phyloP scores from a whole-genome alignment of 1,140 invertebrate genomes.

The Drosophila arizonae region DNA sequence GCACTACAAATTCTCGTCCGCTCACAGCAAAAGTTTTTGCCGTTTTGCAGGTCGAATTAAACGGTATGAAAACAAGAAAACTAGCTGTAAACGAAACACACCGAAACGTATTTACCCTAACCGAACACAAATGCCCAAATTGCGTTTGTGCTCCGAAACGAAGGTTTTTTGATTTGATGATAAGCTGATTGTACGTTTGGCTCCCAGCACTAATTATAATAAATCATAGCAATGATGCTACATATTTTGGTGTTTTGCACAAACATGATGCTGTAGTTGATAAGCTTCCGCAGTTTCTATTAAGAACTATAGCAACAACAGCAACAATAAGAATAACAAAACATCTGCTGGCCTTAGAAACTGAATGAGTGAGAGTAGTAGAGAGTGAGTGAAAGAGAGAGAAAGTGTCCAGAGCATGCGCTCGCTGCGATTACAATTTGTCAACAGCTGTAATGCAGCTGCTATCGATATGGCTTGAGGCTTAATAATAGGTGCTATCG shows the following conservation, averaged over 20 bases:
- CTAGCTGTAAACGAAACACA: not conserved
- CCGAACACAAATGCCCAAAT: not conserved
- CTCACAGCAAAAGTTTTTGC: constrained; percentile 31
- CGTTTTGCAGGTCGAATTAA: constrained; percentile 28
- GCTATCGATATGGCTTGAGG: not conserved
- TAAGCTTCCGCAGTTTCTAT: constrained; percentile 1
- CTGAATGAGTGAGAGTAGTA: not conserved
- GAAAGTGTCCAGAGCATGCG: constrained; percentile 29
- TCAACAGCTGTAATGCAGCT: constrained; percentile 27
- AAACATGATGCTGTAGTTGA: constrained; percentile 15
- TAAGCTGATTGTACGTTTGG: not conserved
- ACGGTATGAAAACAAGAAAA: constrained; percentile 35
- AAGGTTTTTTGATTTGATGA: not conserved
- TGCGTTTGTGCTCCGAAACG: not conserved
- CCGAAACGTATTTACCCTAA: constrained; percentile 22
- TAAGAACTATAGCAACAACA: not conserved
- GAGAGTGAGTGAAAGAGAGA: constrained; percentile 1
- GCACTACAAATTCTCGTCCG: constrained; percentile 21
- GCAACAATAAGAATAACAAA: constrained; percentile 2
- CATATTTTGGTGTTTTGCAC: constrained; percentile 1
- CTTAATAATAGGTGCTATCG: too few relatives aligned
- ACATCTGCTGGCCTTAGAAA: constrained; percentile 1
- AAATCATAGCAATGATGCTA: not conserved
- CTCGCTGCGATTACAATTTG: constrained; percentile 16
- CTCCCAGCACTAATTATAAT: not conserved